Evolutionary conservation across 2,113 vertebrate species (phyloP).

Genomic region (Atrichornis clamosus): DNA sequence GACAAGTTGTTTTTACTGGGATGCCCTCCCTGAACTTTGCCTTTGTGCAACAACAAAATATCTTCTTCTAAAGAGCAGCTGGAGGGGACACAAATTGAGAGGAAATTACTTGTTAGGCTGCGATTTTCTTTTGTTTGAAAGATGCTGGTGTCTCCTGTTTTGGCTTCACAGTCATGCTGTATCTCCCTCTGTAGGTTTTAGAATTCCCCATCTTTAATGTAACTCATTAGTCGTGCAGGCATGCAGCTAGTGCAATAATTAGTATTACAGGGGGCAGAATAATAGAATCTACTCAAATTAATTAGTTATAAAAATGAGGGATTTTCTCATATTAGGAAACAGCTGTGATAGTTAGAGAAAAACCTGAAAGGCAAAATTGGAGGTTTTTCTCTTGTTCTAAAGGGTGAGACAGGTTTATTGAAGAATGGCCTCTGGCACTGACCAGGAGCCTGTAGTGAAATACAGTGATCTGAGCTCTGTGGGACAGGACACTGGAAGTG

Average conservation of each 20-base stretch:
- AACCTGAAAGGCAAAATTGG: neutral
- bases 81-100: neutral
- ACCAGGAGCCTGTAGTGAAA: neutral
- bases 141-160: neutral
- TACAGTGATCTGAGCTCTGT: neutral
- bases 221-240: slow-evolving; percentile 59
- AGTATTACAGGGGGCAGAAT: slow-evolving; percentile 44
- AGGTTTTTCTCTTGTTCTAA: neutral
- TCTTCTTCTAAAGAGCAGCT: neutral
- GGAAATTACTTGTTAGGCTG: neutral
- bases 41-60: neutral
- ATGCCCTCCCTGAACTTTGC: neutral
- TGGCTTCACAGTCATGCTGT: neutral
- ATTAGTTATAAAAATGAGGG: slow-evolving; percentile 43
- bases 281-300: slow-evolving; percentile 45
- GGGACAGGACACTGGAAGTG: neutral
- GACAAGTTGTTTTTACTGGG: neutral
- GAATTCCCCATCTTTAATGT: slow-evolving; percentile 23
- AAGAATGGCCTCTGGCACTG: neutral
- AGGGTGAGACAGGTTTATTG: neutral
- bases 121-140: neutral
- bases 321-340: slow-evolving; percentile 48
- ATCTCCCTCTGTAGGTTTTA: slow-evolving; percentile 51
- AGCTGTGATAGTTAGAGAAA: slow-evolving; percentile 21
- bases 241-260: slow-evolving; percentile 59